A percentile compares a stretch with the other conserved stretches of the same genome.
Conservation (phyloP, 2,888 invertebrate species). For the Blastobasis lacticolella region DNA sequence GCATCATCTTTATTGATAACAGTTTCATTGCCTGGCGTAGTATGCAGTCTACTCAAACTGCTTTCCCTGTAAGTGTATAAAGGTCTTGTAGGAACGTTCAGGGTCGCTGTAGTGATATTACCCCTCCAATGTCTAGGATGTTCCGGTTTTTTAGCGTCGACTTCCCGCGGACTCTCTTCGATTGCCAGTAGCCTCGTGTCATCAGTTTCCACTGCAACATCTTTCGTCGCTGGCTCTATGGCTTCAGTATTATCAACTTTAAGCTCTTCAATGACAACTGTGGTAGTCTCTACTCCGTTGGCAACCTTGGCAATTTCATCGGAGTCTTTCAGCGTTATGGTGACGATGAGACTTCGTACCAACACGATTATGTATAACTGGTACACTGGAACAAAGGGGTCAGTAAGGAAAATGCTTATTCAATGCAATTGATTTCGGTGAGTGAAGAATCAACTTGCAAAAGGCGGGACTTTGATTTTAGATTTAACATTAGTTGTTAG, state of each 20-base stretch:
- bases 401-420: no score
- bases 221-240: background rate
- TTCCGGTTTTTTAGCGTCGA: background rate
- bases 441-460: no score
- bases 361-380: conserved; percentile 1
- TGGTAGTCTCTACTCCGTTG: background rate
- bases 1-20: no score
- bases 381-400: background rate
- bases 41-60: no score
- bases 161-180: background rate
- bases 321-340: background rate
- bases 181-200: background rate
- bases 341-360: conserved; percentile 1
- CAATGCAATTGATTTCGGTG: no score
- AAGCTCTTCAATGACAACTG: background rate
- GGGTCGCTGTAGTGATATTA: no score
- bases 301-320: background rate
- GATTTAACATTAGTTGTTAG: no score
- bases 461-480: no score
- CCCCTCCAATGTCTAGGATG: no score
- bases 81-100: no score
- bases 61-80: no score
- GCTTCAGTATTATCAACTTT: background rate
- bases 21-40: no score
- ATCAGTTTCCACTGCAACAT: background rate